Percentiles rank a stretch among this genome's conserved stretches.
These are phyloP conservation scores for Thecocarcelia acutangulata DNA, from an alignment of 2,888 invertebrate species.

Conservation along the genomic window DNA sequence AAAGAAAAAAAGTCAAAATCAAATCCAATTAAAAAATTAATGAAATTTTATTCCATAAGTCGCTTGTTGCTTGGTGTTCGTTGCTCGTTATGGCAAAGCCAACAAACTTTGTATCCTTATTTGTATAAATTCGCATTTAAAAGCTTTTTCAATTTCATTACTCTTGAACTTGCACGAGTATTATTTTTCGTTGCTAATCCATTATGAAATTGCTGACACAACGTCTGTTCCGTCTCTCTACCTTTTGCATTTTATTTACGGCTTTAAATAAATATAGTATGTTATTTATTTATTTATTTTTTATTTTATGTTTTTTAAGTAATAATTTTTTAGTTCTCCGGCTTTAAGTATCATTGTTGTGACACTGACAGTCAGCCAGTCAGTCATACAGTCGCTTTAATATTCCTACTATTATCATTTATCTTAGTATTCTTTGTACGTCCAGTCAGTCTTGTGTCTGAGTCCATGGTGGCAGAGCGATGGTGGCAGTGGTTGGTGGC, in stretches of 20 bases:
- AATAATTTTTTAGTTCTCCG: conserved; percentile 23
- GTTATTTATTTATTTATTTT: background rate
- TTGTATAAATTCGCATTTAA: background rate
- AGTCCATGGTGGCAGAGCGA: background rate
- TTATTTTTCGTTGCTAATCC: conserved; percentile 10
- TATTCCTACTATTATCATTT: conserved; percentile 34
- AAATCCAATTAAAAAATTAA: conserved; percentile 6
- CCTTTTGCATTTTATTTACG: conserved; percentile 22
- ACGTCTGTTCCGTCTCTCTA: conserved; percentile 19
- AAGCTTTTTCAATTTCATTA: conserved; percentile 39
- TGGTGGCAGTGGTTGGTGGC: background rate
- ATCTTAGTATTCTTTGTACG: conserved; percentile 16
- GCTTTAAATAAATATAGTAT: conserved; percentile 13
- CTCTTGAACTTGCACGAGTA: conserved; percentile 64
- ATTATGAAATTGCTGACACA: conserved; percentile 60
- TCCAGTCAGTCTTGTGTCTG: background rate
- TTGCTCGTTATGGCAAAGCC: background rate
- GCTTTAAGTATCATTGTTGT: conserved; percentile 19
- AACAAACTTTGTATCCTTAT: conserved; percentile 3
- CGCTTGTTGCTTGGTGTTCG: background rate
- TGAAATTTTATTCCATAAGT: background rate
- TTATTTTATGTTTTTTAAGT: conserved; percentile 23
- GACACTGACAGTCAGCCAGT: conserved; percentile 8
- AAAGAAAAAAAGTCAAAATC: background rate
- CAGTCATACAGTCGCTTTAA: conserved; percentile 16